A percentile compares a stretch with the other conserved stretches of the same genome.
phyloP scores from a whole-genome alignment of 2,888 invertebrate species.

The Ennomos fuscantarius region DNA sequence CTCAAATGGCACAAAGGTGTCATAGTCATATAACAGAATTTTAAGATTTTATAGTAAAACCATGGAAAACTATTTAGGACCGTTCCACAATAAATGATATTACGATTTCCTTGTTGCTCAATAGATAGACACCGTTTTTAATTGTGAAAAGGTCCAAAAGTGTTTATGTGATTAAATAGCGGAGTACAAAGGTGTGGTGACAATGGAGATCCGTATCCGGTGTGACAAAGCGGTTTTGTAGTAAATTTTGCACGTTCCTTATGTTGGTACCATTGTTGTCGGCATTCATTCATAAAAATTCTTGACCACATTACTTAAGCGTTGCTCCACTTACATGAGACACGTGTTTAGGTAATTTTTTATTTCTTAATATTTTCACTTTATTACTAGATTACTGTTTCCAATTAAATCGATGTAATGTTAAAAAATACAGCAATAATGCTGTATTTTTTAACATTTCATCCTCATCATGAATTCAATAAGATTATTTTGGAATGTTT shows the following conservation, averaged over 20 bases:
- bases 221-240: conserved; percentile 29
- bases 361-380: too few relatives aligned
- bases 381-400: too few relatives aligned
- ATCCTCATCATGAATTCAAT: too few relatives aligned
- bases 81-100: conserved; percentile 2
- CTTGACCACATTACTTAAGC: conserved; percentile 3
- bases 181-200: conserved; percentile 15
- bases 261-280: conserved; percentile 21
- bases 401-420: too few relatives aligned
- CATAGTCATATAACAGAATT: conserved; percentile 4
- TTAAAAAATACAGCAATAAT: too few relatives aligned
- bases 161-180: conserved; percentile 1
- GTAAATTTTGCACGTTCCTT: conserved; percentile 27
- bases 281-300: conserved; percentile 28
- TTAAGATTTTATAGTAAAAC: not conserved
- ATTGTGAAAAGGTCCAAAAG: conserved; percentile 7
- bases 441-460: too few relatives aligned
- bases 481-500: too few relatives aligned
- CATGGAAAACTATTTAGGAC: conserved; percentile 1
- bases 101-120: not conserved
- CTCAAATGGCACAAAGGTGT: conserved; percentile 25
- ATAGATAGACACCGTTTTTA: not conserved
- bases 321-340: too few relatives aligned
- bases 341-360: too few relatives aligned
- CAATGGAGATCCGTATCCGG: conserved; percentile 30